phyloP scores from a whole-genome alignment of 2,113 vertebrate species.

The Tragelaphus strepsiceros region DNA sequence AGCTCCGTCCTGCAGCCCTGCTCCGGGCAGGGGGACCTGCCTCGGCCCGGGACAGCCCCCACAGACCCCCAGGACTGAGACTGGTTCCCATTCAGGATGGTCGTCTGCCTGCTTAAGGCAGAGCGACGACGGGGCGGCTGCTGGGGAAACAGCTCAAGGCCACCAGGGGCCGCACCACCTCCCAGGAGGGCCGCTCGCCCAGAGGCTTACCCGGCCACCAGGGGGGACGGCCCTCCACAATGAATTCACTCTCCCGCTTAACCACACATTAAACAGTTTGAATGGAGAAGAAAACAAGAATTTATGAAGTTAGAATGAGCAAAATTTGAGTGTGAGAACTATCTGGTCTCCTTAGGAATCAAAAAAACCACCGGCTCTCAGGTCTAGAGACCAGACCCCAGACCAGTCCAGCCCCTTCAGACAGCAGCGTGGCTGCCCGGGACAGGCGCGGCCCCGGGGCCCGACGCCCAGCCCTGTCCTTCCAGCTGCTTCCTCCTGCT shows the following conservation, averaged over 20 bases:
- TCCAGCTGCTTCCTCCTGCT: not conserved
- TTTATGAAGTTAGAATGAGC: not conserved
- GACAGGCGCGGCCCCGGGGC: too few relatives aligned
- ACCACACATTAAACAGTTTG: not conserved
- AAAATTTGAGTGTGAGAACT: not conserved
- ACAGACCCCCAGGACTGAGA: not conserved
- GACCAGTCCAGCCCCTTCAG: not conserved
- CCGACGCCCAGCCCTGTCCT: not conserved
- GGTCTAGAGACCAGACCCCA: not conserved
- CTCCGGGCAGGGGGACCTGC: not conserved
- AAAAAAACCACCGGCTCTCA: not conserved
- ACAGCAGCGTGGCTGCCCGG: not conserved
- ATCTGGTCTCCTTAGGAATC: not conserved
- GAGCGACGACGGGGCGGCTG: not conserved
- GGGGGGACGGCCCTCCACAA: not conserved
- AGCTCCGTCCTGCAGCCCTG: not conserved
- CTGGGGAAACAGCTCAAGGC: not conserved
- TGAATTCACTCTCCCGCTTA: conserved; percentile 34
- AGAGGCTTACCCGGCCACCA: not conserved
- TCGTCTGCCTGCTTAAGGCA: not conserved
- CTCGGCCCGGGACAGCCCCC: not conserved
- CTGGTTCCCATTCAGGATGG: not conserved
- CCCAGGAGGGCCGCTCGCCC: not conserved
- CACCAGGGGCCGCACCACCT: not conserved
- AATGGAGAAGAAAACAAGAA: conserved; percentile 20